These are phyloP conservation scores for Timema podura DNA, from an alignment of 2,888 invertebrate species.

Conservation along the genomic window DNA sequence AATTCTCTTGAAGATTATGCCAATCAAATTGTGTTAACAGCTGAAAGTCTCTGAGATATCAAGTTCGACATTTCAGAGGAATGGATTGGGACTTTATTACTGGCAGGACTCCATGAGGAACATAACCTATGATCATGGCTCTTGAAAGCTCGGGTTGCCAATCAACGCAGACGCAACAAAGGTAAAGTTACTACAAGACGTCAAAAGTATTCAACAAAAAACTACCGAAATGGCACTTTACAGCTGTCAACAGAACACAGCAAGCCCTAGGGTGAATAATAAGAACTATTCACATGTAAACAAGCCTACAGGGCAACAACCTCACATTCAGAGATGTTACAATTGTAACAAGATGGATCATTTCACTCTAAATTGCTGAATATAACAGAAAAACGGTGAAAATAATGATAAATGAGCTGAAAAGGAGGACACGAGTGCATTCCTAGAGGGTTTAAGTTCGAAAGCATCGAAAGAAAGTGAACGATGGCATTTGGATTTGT, in stretches of 20 bases:
- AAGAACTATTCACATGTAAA: not conserved
- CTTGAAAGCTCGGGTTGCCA: not conserved
- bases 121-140: too few relatives aligned
- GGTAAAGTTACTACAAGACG: not conserved
- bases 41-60: too few relatives aligned
- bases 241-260: not conserved
- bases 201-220: not conserved
- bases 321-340: not conserved
- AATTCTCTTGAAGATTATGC: not conserved
- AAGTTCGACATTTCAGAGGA: too few relatives aligned
- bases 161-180: too few relatives aligned
- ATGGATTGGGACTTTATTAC: too few relatives aligned
- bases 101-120: not conserved
- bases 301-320: not conserved
- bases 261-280: not conserved
- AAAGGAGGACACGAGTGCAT: too few relatives aligned
- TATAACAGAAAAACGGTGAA: too few relatives aligned
- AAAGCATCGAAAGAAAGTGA: not conserved
- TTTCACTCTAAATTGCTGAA: too few relatives aligned
- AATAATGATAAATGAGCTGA: not conserved
- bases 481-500: not conserved
- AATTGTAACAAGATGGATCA: too few relatives aligned
- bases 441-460: too few relatives aligned
- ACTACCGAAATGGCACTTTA: not conserved
- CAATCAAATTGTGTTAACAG: too few relatives aligned